phyloP scores from a whole-genome alignment of 2,888 invertebrate species.

The Atrina japonica region DNA sequence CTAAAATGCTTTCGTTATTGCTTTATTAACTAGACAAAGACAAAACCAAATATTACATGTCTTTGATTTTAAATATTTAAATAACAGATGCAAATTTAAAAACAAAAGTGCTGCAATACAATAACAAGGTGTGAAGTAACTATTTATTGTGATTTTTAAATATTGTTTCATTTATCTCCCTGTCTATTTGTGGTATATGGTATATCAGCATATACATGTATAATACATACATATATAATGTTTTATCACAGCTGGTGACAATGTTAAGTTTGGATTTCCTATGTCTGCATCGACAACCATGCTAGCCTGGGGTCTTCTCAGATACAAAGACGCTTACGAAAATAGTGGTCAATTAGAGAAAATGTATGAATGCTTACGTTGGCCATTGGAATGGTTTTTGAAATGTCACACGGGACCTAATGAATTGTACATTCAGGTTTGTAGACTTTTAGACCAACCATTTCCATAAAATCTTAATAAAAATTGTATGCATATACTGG shows the following conservation, averaged over 20 bases:
- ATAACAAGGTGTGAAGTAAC: too few species aligned
- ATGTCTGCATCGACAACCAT: conserved; percentile 71
- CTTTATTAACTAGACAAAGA: background rate
- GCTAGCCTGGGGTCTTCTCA: conserved; percentile 71
- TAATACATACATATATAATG: too few species aligned
- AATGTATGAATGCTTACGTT: conserved; percentile 81
- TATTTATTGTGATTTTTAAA: too few species aligned
- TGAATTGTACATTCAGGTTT: conserved; percentile 71
- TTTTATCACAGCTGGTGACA: conserved; percentile 77
- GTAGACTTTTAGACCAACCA: background rate
- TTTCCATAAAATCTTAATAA: too few species aligned
- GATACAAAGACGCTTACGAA: conserved; percentile 67
- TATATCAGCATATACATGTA: too few species aligned
- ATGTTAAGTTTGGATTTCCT: conserved; percentile 73
- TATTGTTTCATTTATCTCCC: too few species aligned
- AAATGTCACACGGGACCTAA: conserved; percentile 77
- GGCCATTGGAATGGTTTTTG: conserved; percentile 85
- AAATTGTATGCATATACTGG: too few species aligned
- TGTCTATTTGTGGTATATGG: too few species aligned
- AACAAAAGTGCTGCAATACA: too few species aligned
- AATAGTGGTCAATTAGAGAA: conserved; percentile 63
- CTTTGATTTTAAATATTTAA: too few species aligned
- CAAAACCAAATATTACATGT: too few species aligned
- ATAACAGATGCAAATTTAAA: background rate
- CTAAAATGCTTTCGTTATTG: background rate